phyloP scores from a whole-genome alignment of 2,797 vertebrate genomes.

The Borostomias antarcticus region DNA sequence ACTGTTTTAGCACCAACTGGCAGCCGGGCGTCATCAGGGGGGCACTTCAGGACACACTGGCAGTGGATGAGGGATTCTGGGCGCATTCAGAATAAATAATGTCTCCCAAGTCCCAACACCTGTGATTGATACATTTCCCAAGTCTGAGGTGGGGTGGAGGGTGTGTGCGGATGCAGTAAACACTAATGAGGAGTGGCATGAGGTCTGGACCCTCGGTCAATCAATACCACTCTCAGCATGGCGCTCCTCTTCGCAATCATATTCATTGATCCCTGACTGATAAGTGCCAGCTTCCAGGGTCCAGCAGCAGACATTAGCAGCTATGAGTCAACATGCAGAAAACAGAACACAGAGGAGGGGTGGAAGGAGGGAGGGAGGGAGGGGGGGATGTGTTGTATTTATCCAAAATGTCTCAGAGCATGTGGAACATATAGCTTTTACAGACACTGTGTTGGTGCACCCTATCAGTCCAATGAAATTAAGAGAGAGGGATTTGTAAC shows the following conservation, averaged over 20 bases:
- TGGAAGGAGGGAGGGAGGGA: no score
- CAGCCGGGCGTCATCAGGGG: no score
- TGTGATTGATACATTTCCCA: slow-evolving; percentile 73
- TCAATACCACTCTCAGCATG: slow-evolving; percentile 65
- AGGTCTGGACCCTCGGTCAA: slow-evolving; percentile 45
- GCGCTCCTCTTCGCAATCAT: slow-evolving; percentile 55
- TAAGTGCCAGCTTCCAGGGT: slow-evolving; percentile 46
- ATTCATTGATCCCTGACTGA: slow-evolving; percentile 65
- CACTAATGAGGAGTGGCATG: slow-evolving; percentile 66
- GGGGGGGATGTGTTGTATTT: no score
- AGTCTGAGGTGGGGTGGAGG: no score
- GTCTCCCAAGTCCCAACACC: slow-evolving; percentile 51
- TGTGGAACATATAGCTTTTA: not conserved
- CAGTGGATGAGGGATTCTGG: no score
- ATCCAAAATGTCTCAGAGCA: not conserved
- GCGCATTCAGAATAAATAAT: no score
- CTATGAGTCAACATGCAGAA: not conserved
- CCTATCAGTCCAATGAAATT: not conserved
- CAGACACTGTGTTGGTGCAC: not conserved
- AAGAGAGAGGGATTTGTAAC: not conserved
- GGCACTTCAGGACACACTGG: no score
- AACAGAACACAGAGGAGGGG: not conserved
- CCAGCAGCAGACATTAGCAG: slow-evolving; percentile 29
- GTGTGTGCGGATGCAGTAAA: slow-evolving; percentile 42
- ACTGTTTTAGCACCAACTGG: no score